A percentile compares a stretch with the other conserved stretches of the same genome.
Conservation (phyloP, 2,888 invertebrate genomes). For the Troides oblongomaculatus region DNA sequence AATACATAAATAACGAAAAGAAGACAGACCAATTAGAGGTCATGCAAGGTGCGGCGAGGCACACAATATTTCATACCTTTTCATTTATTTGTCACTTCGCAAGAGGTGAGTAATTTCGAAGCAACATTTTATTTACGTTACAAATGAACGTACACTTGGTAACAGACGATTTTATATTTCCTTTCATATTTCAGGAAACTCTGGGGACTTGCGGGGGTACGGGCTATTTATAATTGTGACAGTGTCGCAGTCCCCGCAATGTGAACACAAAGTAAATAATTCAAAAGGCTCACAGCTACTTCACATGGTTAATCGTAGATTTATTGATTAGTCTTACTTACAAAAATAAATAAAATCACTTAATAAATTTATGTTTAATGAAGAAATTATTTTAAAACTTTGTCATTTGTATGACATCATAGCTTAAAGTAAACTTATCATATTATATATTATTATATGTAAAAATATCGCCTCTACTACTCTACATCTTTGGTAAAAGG, state of each 20-base stretch:
- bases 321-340: too few relatives aligned
- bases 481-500: too few relatives aligned
- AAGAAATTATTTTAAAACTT: too few relatives aligned
- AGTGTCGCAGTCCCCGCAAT: constrained; percentile 16
- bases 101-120: constrained; percentile 36
- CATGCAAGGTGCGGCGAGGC: constrained; percentile 20
- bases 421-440: too few relatives aligned
- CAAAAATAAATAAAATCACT: too few relatives aligned
- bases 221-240: constrained; percentile 25
- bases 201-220: constrained; percentile 21
- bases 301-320: too few relatives aligned
- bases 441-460: too few relatives aligned
- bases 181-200: constrained; percentile 30
- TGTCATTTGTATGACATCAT: too few relatives aligned
- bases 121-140: constrained; percentile 36
- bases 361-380: too few relatives aligned
- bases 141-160: constrained; percentile 33
- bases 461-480: too few relatives aligned
- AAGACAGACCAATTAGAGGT: constrained; percentile 29
- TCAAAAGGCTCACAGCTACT: constrained; percentile 6
- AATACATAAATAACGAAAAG: constrained; percentile 29
- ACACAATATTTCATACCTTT: constrained; percentile 33
- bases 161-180: constrained; percentile 30
- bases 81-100: constrained; percentile 31
- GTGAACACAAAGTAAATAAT: constrained; percentile 21